Base-by-base conservation (phyloP, 1,140 invertebrate species). In the Parasteatoda tepidariorum region DNA sequence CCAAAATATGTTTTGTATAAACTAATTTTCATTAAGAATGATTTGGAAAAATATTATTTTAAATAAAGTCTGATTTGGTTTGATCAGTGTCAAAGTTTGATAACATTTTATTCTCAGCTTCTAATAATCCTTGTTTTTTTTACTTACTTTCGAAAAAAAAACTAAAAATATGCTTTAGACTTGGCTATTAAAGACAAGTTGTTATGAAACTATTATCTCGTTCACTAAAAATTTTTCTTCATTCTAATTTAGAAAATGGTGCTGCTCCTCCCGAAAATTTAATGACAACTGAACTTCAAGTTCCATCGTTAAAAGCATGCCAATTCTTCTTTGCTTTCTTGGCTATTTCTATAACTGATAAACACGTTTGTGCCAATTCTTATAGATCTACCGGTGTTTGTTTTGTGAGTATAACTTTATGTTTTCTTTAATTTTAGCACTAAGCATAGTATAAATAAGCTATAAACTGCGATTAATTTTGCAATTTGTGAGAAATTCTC, bases 321-420 rank as follows among this genome's bases (percentile, higher is more conserved):
- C 15, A 38, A 26, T 61, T 34, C 11, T 26, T 62, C 26, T 75
- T 24, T 38, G 71, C 18, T 13, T 2, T 6, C 0, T 38, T 2
- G 66, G 22, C 1, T n/a, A 61, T 79, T 1, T 55, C 64, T 2
- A 81, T 81, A 13, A 70, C 78, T 0, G 78, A 81, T 4, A 59
- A 22, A 15, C 78, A 81, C 15, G 30, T 81, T 13, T 81, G 78
- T 4, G 78, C 28, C 2, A 61, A 57, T 22, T 81, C 78, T 24
- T 61, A 33, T 15, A 55, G 18, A 57, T 18, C 38, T 13, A 81
- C 66, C 3, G 78, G 66, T 28, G 55, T 81, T 15, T 81, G 78
- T 33, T 70, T 57, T 70, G 78, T 81, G 30, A 81, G 78, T 81
- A 59, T 15, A 13, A 24, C 18, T 62, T 15, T 26, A n/a, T 26